phyloP scores from a whole-genome alignment of 2,113 vertebrate species.

The Falcunculus frontatus region DNA sequence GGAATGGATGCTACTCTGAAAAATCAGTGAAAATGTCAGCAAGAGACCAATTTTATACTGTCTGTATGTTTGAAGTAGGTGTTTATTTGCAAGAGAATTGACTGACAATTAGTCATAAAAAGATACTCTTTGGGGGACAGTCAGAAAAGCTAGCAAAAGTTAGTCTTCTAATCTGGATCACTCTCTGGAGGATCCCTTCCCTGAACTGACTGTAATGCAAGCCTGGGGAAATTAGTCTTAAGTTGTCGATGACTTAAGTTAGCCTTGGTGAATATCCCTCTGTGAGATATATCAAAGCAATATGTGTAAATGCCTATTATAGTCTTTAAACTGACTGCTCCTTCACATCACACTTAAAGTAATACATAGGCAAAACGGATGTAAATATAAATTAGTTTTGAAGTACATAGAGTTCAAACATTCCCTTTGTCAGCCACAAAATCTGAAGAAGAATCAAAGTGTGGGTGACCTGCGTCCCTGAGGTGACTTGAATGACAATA shows the following conservation, averaged over 20 bases:
- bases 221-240: neutral
- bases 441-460: neutral
- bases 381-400: neutral
- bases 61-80: neutral
- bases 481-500: neutral
- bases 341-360: neutral
- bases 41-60: neutral
- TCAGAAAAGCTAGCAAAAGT: neutral
- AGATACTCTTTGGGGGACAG: neutral
- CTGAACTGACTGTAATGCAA: neutral
- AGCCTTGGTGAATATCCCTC: neutral
- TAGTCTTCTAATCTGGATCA: neutral
- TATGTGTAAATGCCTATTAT: neutral
- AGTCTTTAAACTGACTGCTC: neutral
- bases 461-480: neutral
- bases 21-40: neutral
- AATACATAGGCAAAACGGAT: neutral
- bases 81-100: neutral
- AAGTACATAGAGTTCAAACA: neutral
- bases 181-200: neutral
- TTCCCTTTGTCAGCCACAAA: neutral
- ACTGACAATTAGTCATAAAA: slow-evolving; percentile 2
- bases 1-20: neutral
- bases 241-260: neutral
- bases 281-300: neutral